Conservation (phyloP, 2,797 vertebrate genomes). For the Protosalanx chinensis region DNA sequence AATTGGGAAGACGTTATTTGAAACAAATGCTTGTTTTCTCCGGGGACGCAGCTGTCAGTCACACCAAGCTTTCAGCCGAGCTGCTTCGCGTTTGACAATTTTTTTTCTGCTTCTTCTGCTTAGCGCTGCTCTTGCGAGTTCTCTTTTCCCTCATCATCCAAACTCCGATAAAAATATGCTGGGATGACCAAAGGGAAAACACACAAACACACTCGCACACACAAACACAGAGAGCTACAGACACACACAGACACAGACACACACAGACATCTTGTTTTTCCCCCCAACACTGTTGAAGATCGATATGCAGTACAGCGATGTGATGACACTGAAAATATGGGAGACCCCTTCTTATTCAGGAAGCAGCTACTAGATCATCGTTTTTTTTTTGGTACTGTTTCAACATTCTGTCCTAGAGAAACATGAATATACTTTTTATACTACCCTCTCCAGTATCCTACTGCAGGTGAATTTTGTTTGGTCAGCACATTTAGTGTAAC, state of each 20-base stretch:
- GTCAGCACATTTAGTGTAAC: too few species aligned
- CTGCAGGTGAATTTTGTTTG: too few species aligned
- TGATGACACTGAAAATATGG: constrained; percentile 47
- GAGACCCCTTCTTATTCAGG: constrained; percentile 15
- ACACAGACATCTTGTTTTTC: not conserved
- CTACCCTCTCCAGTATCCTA: too few species aligned
- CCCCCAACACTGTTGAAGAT: constrained; percentile 19
- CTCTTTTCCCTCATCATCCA: constrained; percentile 33
- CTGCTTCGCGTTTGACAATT: constrained; percentile 20
- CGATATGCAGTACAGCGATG: constrained; percentile 38
- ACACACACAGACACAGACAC: constrained; percentile 2
- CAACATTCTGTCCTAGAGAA: too few species aligned
- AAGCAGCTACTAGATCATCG: not conserved
- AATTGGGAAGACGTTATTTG: constrained; percentile 64
- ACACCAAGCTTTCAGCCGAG: constrained; percentile 18
- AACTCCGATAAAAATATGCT: constrained; percentile 37
- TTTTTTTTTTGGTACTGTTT: too few species aligned
- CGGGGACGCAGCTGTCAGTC: constrained; percentile 1
- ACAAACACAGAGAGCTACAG: constrained; percentile 18
- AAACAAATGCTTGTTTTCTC: constrained; percentile 50
- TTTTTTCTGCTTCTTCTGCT: not conserved
- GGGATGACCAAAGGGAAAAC: constrained; percentile 13
- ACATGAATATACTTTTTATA: too few species aligned
- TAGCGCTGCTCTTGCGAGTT: constrained; percentile 36
- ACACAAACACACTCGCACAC: constrained; percentile 3